A percentile compares a stretch with the other conserved stretches of the same genome.
phyloP scores from a whole-genome alignment of 2,113 vertebrate species.

The Tetraodon nigroviridis region DNA sequence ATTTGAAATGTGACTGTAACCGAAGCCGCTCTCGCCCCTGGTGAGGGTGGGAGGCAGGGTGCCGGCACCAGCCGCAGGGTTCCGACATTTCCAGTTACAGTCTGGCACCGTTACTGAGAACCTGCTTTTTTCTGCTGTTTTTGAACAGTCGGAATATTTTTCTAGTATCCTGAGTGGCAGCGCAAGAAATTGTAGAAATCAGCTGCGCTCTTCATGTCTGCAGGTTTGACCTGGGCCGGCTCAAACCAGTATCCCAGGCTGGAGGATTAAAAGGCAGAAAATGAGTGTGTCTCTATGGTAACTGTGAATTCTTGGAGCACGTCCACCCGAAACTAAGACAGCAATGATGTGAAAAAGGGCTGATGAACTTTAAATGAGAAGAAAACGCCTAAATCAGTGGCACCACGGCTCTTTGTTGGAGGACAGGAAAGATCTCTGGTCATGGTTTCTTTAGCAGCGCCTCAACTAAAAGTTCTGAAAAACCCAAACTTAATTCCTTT shows the following conservation, averaged over 20 bases:
- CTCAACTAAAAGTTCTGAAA: not conserved
- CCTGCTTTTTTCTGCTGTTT: not conserved
- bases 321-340: slow-evolving; percentile 36
- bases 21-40: no score
- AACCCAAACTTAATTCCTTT: no score
- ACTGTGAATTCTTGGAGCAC: slow-evolving; percentile 52
- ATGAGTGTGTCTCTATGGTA: slow-evolving; percentile 25
- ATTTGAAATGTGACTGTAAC: no score
- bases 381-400: slow-evolving; percentile 34
- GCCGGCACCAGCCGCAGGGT: no score
- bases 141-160: slow-evolving; percentile 30
- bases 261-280: not conserved
- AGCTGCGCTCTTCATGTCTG: slow-evolving; percentile 10
- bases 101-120: slow-evolving; percentile 2
- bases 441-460: slow-evolving; percentile 13
- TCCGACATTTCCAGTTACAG: slow-evolving; percentile 12
- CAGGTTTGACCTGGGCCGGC: not conserved
- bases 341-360: slow-evolving; percentile 33
- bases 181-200: slow-evolving; percentile 4
- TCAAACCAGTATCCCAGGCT: not conserved
- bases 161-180: not conserved
- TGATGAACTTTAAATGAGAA: slow-evolving; percentile 53
- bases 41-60: no score
- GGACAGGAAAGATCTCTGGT: slow-evolving; percentile 10
- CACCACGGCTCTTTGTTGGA: slow-evolving; percentile 7